Evolutionary conservation across 2,797 vertebrate species (phyloP), one percentile per base, ranked within the genome.

Genomic region (Myotis planiceps): DNA sequence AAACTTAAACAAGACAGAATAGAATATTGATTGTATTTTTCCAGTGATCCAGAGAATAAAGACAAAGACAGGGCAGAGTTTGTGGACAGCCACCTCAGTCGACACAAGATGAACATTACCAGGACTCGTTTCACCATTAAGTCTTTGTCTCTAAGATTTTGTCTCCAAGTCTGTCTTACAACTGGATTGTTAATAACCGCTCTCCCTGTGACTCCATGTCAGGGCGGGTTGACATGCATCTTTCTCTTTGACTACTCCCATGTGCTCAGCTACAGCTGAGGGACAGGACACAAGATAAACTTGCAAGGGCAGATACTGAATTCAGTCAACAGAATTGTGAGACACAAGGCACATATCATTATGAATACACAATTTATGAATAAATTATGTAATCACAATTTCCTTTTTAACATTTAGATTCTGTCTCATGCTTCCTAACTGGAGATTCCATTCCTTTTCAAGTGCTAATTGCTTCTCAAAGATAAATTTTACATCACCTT

Each of bases 361-460:
- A 71, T 6, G 53, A 58, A 27, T 39, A 45, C 6, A 45, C 10
- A 45, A 45, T 45, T 45, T 45, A 45, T 45, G 45, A 45, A 45
- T 45, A 45, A 45, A 45, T 45, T 45, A 45, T 14, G 78, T 90
- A 58, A 47, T 88, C 29, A 88, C 47, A 34, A 47, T 92, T 94
- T 14, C 32, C 27, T 81, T 88, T 91, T 74, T 49, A 91, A 63
- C 42, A 42, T 55, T 79, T 85, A 88, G 76, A 81, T 85, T 68
- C n/a, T 63, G 34, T 60, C 37, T 32, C 19, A 5, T 47, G n/a
- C 69, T 95, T 86, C 51, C 37, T 55, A 63, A 42, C 16, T 79
- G 2, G 3, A 13, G 0, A 25, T 51, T 94, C 42, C 10, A 12
- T 69, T 87, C 13, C 51, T 86, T 96, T 93, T 53, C 34, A 92